These are phyloP conservation scores for Sinocyclocheilus anshuiensis DNA, from an alignment of 2,113 vertebrate species.

Conservation along the genomic window DNA sequence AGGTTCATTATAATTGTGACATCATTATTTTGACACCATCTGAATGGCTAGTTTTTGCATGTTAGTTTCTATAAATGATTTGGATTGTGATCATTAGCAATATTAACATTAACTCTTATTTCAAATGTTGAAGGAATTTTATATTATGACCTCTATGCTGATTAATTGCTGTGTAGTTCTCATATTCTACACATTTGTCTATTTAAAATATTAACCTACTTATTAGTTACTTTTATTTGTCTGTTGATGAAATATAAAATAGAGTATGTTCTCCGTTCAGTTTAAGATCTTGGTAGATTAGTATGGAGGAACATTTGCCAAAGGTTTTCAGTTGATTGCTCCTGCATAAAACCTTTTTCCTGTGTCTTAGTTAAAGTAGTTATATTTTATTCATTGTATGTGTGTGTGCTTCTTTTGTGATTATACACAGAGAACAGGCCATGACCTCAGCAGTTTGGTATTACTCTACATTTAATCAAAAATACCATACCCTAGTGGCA, in stretches of 20 bases:
- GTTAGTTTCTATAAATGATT: too few species aligned
- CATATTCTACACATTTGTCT: too few species aligned
- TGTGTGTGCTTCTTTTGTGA: neutral
- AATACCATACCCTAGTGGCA: neutral
- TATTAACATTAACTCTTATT: too few species aligned
- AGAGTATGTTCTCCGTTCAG: neutral
- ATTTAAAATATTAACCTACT: neutral
- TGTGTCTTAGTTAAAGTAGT: conserved; percentile 8
- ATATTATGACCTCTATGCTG: too few species aligned
- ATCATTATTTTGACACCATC: too few species aligned
- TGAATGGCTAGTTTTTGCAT: too few species aligned
- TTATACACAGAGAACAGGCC: neutral
- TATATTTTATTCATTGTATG: neutral
- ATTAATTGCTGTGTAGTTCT: too few species aligned
- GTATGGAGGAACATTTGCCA: neutral
- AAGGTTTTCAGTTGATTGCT: neutral
- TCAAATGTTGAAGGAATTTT: too few species aligned
- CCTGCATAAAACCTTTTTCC: neutral
- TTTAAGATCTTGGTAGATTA: neutral
- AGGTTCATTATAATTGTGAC: too few species aligned
- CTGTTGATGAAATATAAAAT: neutral
- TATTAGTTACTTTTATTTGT: neutral
- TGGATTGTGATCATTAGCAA: too few species aligned
- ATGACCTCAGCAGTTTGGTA: conserved; percentile 10
- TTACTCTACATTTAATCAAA: neutral